A percentile compares a stretch with the other conserved stretches of the same genome.
Evolutionary conservation across 2,797 vertebrate genomes (phyloP).

Genomic region (Scomberomorus guttatus): DNA sequence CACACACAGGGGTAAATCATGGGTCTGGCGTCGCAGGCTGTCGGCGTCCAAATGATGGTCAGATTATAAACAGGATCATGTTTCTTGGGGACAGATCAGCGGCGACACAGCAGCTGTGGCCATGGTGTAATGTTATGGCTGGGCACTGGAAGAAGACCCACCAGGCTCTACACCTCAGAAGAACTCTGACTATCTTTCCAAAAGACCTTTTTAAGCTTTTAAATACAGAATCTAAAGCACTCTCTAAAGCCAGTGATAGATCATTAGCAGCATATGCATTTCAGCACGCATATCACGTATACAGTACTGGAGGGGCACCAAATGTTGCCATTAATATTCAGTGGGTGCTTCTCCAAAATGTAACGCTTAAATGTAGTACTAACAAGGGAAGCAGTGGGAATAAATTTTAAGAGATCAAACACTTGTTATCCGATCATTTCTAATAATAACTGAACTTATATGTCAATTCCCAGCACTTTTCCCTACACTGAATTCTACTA

Average conservation of each 20-base stretch:
- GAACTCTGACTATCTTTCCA: slow-evolving; percentile 26
- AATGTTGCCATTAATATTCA: slow-evolving; percentile 39
- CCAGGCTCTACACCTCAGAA: slow-evolving; percentile 56
- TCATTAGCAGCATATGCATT: slow-evolving; percentile 25
- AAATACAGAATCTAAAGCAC: slow-evolving; percentile 16
- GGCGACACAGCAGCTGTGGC: slow-evolving; percentile 77
- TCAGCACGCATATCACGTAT: slow-evolving; percentile 3
- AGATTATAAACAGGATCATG: slow-evolving; percentile 76
- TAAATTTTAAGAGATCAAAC: slow-evolving; percentile 17
- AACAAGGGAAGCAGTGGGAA: background rate
- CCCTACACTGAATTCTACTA: background rate
- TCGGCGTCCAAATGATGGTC: slow-evolving; percentile 79
- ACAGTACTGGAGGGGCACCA: background rate
- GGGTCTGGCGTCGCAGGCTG: slow-evolving; percentile 76
- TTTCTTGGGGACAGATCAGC: slow-evolving; percentile 78
- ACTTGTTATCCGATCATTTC: background rate
- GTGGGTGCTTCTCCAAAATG: background rate
- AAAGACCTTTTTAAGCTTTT: slow-evolving; percentile 42
- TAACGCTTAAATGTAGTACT: slow-evolving; percentile 21
- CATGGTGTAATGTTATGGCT: slow-evolving; percentile 79
- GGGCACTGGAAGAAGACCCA: slow-evolving; percentile 54
- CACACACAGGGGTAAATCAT: slow-evolving; percentile 77
- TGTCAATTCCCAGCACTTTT: background rate
- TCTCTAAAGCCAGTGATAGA: slow-evolving; percentile 1
- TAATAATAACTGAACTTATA: slow-evolving; percentile 2